Conservation (phyloP, 2,113 vertebrate species). For the Haliaeetus leucogaster region DNA sequence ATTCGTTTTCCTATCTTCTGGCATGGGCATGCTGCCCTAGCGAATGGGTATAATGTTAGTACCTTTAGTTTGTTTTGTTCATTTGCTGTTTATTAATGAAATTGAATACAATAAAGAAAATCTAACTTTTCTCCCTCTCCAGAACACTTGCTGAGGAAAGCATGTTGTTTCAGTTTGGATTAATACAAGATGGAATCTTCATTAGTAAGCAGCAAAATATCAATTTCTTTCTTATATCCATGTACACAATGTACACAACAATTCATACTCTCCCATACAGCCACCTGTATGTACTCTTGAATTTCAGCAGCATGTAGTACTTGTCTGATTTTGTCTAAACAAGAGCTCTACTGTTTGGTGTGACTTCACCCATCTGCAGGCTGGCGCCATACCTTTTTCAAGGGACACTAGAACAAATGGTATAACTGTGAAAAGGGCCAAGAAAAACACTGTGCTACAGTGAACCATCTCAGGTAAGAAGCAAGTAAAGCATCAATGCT, state of each 20-base stretch:
- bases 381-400: neutral
- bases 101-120: neutral
- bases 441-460: neutral
- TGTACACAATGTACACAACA: neutral
- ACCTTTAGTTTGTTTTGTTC: neutral
- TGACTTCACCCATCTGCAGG: neutral
- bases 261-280: neutral
- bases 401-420: neutral
- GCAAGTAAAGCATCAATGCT: neutral
- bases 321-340: neutral
- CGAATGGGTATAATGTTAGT: neutral
- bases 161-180: neutral
- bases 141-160: neutral
- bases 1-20: conserved; percentile 43
- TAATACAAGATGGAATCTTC: neutral
- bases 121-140: neutral
- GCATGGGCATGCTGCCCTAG: conserved; percentile 3
- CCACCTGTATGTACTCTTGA: neutral
- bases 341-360: neutral
- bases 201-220: neutral
- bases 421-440: neutral
- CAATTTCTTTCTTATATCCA: neutral
- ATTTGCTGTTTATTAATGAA: conserved; percentile 15
- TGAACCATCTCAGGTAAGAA: neutral
- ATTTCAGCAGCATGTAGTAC: neutral